phyloP scores from a whole-genome alignment of 2,797 vertebrate species.

The Syndactyla subalaris region DNA sequence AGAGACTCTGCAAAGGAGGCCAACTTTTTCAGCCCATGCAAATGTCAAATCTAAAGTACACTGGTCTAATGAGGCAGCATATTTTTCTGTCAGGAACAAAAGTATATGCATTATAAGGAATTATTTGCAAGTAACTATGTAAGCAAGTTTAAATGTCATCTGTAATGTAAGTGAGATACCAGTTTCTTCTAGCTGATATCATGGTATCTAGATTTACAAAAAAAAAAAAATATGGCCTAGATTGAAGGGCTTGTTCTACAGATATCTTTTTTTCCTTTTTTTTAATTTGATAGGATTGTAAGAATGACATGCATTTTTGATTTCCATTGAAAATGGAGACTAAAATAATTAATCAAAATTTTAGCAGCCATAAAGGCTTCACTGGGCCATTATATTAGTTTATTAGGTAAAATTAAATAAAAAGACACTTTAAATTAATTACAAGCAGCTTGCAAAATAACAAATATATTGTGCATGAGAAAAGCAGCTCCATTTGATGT shows the following conservation, averaged over 20 bases:
- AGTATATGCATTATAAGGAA: background rate
- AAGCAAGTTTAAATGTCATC: background rate
- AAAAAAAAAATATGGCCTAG: background rate
- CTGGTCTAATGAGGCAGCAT: background rate
- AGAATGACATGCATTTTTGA: conserved; percentile 12
- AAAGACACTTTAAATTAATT: conserved; percentile 71
- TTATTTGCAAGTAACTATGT: background rate
- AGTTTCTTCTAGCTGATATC: background rate
- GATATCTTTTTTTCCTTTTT: background rate
- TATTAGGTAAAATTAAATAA: conserved; percentile 73
- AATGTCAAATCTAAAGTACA: background rate
- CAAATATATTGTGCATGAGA: conserved; percentile 73
- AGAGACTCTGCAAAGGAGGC: background rate
- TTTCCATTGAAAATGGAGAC: conserved; percentile 50
- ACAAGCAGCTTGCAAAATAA: conserved; percentile 72
- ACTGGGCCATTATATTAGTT: conserved; percentile 70
- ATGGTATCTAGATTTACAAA: background rate
- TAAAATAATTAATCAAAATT: conserved; percentile 54
- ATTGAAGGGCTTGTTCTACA: background rate
- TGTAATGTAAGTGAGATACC: background rate
- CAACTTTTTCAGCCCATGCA: conserved; percentile 18
- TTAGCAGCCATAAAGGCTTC: conserved; percentile 65
- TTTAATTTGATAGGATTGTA: background rate
- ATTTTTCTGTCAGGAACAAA: background rate
- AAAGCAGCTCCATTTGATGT: conserved; percentile 79